Evolutionary conservation across 1,140 invertebrate species (phyloP).

Genomic region (Atta colombica): DNA sequence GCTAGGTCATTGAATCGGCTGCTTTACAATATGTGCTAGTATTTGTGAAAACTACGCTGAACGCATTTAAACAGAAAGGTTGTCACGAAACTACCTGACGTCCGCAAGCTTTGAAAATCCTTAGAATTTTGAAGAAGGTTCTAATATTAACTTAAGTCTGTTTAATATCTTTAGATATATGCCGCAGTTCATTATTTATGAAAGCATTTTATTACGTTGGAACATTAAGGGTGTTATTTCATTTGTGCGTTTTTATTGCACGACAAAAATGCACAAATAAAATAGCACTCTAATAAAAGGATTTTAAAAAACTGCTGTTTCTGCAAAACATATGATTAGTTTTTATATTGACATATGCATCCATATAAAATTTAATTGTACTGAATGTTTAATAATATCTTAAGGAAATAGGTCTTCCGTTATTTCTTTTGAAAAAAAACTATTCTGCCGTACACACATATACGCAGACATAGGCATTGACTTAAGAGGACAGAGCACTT

Average conservation of each 20-base stretch:
- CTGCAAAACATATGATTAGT: not conserved
- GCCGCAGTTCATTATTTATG: not conserved
- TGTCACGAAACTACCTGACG: slow-evolving; percentile 5
- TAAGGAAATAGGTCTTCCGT: not conserved
- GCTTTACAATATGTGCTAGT: not conserved
- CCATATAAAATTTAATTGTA: not conserved
- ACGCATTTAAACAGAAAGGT: slow-evolving; percentile 24
- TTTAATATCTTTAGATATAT: not conserved
- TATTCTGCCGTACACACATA: not conserved
- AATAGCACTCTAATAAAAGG: not conserved
- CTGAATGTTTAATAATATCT: not conserved
- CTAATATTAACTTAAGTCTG: slow-evolving; percentile 3
- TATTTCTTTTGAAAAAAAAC: not conserved
- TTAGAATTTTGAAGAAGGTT: not conserved
- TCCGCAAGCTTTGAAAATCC: not conserved
- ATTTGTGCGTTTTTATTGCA: too few species aligned
- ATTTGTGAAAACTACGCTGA: not conserved
- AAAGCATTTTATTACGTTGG: not conserved
- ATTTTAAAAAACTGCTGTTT: not conserved
- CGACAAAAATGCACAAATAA: too few species aligned
- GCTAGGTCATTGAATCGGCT: not conserved
- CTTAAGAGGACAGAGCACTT: too few species aligned
- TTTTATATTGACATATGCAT: not conserved
- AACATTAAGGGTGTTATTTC: not conserved
- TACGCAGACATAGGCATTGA: not conserved